A percentile compares a stretch with the other conserved stretches of the same genome.
Conservation (phyloP, 2,888 invertebrate genomes). For the Ernsta delagoae region DNA sequence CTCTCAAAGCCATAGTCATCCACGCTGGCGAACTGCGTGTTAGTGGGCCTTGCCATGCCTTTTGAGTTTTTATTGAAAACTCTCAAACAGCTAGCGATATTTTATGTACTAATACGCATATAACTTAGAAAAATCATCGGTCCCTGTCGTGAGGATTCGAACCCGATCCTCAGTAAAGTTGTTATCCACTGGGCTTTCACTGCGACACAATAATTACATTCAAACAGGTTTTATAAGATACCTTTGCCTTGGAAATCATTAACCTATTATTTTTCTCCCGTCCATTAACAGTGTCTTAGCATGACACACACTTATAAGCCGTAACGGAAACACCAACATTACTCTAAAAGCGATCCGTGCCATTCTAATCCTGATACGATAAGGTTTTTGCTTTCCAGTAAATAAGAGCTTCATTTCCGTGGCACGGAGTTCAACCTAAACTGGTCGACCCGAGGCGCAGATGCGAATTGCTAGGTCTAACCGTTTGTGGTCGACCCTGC, state of each 20-base stretch:
- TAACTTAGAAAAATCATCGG: no score
- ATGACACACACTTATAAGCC: constrained; percentile 36
- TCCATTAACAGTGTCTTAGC: constrained; percentile 24
- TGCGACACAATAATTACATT: no score
- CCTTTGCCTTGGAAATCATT: background rate
- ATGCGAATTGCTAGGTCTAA: constrained; percentile 64
- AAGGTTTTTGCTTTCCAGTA: background rate
- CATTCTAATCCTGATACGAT: background rate
- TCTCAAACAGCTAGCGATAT: no score
- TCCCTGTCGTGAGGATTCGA: no score
- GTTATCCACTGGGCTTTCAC: no score
- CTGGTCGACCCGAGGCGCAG: constrained; percentile 53
- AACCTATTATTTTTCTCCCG: constrained; percentile 15
- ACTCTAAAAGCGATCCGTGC: constrained; percentile 28
- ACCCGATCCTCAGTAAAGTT: no score
- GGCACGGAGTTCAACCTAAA: constrained; percentile 16
- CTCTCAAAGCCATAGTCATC: no score
- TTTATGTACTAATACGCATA: no score
- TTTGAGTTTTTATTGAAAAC: no score
- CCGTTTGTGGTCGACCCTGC: constrained; percentile 64
- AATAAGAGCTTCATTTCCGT: constrained; percentile 10
- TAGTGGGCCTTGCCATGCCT: no score
- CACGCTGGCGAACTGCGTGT: no score
- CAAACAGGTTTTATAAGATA: no score
- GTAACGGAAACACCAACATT: constrained; percentile 34